Conservation (phyloP, 35 echinoderm and acorn worm species). For the Holothuria glaberrima region DNA sequence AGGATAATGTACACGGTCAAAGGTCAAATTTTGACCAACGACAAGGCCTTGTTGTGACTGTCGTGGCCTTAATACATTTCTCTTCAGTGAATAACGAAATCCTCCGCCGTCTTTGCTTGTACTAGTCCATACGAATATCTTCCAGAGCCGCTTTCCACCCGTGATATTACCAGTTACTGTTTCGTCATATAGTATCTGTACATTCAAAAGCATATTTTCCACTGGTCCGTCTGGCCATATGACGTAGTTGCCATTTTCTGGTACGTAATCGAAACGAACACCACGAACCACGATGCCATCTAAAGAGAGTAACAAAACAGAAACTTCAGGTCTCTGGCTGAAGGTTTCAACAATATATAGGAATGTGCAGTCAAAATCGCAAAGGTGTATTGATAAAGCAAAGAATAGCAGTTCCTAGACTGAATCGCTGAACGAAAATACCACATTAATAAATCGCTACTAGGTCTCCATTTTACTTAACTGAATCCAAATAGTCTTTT, state of each 20-base stretch:
- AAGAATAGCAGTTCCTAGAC: too few relatives aligned
- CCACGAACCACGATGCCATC: conserved; percentile 16
- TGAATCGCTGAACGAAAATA: too few relatives aligned
- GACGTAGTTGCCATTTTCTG: not conserved
- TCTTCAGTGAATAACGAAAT: not conserved
- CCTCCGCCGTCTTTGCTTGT: not conserved
- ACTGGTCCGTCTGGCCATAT: too few relatives aligned
- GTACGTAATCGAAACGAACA: not conserved
- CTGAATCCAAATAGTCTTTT: too few relatives aligned
- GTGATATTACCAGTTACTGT: not conserved
- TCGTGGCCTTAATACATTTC: not conserved
- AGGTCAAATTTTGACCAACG: conserved; percentile 2
- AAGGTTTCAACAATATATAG: not conserved
- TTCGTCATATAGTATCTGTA: not conserved
- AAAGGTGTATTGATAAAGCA: too few relatives aligned
- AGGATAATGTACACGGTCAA: not conserved
- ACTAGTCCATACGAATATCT: conserved; percentile 1
- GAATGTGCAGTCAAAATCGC: too few relatives aligned
- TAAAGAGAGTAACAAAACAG: not conserved
- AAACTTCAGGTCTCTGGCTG: not conserved
- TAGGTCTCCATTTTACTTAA: too few relatives aligned
- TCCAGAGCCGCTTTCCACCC: not conserved
- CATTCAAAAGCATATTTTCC: not conserved
- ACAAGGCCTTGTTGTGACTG: not conserved
- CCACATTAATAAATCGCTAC: too few relatives aligned